phyloP scores from a whole-genome alignment of 2,888 invertebrate species.

The Lagria hirta region DNA sequence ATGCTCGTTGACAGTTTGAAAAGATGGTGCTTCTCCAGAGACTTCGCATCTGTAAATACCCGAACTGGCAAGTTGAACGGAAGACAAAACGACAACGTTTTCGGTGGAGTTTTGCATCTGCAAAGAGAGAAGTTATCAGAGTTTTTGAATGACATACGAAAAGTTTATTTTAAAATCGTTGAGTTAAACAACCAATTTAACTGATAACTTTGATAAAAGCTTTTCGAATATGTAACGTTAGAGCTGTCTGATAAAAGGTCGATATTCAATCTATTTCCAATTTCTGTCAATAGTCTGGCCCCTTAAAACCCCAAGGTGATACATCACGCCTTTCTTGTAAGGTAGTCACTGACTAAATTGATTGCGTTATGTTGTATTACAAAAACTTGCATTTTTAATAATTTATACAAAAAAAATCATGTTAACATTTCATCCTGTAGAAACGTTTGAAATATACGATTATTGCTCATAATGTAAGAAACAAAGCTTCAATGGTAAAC shows the following conservation, averaged over 20 bases:
- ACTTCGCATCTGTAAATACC: conserved; percentile 71
- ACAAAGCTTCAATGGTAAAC: too few relatives aligned
- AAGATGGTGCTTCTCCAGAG: conserved; percentile 70
- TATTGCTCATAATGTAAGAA: too few relatives aligned
- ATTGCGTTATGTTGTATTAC: conserved; percentile 48
- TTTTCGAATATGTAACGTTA: conserved; percentile 45
- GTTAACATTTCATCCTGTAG: too few relatives aligned
- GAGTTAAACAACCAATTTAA: conserved; percentile 41
- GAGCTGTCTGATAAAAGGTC: conserved; percentile 47
- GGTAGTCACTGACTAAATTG: conserved; percentile 47
- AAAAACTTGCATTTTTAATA: conserved; percentile 42
- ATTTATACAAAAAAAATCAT: too few relatives aligned
- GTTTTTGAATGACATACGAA: conserved; percentile 9
- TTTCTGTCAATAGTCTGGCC: conserved; percentile 50
- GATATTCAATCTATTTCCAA: conserved; percentile 54
- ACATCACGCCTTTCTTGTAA: conserved; percentile 48
- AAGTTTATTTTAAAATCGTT: conserved; percentile 25
- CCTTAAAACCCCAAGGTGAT: conserved; percentile 46
- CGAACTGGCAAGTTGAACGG: conserved; percentile 65
- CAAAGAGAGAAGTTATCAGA: too few relatives aligned
- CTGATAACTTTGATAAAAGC: conserved; percentile 43
- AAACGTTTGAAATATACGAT: too few relatives aligned
- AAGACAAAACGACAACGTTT: conserved; percentile 64
- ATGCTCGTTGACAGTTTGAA: conserved; percentile 68
- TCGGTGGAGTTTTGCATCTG: conserved; percentile 71